Evolutionary conservation across 1,140 invertebrate genomes (phyloP).

Genomic region (Eumaeus atala): DNA sequence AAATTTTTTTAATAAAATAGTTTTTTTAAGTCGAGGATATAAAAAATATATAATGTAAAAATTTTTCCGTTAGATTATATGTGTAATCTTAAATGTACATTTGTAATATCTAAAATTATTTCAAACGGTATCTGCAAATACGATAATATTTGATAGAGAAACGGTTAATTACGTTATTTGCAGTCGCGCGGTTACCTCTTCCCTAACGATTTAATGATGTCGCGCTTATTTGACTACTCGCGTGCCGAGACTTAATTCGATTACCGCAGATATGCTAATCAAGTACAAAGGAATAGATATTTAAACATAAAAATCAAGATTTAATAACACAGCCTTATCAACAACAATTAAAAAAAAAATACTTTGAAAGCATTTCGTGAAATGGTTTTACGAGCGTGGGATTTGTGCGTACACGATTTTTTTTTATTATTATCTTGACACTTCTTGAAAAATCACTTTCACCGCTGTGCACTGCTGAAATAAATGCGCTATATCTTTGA

Average conservation of each 20-base stretch:
- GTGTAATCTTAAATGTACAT: too few species aligned
- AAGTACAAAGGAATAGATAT: slow-evolving; percentile 17
- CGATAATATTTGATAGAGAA: slow-evolving; percentile 10
- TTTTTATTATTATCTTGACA: slow-evolving; percentile 47
- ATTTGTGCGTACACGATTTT: slow-evolving; percentile 67
- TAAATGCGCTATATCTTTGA: slow-evolving; percentile 27
- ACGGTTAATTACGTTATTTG: slow-evolving; percentile 34
- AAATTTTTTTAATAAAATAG: too few species aligned
- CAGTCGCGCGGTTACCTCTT: slow-evolving; percentile 45
- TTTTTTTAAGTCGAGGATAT: too few species aligned
- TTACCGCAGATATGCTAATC: slow-evolving; percentile 40
- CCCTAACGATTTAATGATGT: slow-evolving; percentile 38
- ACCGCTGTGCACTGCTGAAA: slow-evolving; percentile 60
- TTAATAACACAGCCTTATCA: slow-evolving; percentile 20
- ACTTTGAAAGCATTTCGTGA: slow-evolving; percentile 70
- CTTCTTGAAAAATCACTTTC: slow-evolving; percentile 46
- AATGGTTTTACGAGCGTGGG: slow-evolving; percentile 73
- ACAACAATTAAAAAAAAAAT: slow-evolving; percentile 11
- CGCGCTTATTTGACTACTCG: slow-evolving; percentile 43
- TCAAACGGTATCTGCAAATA: background rate
- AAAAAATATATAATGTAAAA: too few species aligned
- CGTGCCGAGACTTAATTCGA: slow-evolving; percentile 39
- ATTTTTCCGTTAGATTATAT: too few species aligned
- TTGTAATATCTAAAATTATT: too few species aligned
- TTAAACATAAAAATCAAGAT: slow-evolving; percentile 24